Base-by-base conservation (phyloP, 23 tunicate genomes). In the Ascidia mentula region DNA sequence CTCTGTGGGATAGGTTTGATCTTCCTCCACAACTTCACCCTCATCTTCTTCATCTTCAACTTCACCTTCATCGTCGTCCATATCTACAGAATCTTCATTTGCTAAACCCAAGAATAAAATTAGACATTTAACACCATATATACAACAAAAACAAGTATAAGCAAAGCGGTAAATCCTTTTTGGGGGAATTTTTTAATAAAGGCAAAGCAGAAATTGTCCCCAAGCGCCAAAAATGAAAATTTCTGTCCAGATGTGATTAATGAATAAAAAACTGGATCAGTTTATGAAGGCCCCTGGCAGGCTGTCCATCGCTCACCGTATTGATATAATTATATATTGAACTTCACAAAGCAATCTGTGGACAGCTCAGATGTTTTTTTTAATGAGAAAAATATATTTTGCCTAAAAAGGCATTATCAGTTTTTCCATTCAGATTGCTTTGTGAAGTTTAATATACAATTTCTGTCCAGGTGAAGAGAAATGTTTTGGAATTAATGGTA, bases 11-110 rank as follows among this genome's bases (percentile, higher is more conserved):
- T 70, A 70, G 32, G 38, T 30, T 70, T 24, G 69, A 32, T 40
- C 46, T 40, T 86, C 90, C 31, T 86, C 90, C n/a, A 79, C 90
- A 13, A 79, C 90, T 34, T 46, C 61, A 4, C 84, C 82, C n/a
- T 79, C 90, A 72, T 86, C 82, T 24, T 84, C 95, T 0, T 79
- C 90, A 24, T 79, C 90, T n/a, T 79, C 90, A 15, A 0, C 80
- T 45, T 38, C 90, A 15, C 5, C 90, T 37, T 72, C 87, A 12
- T 73, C 90, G 33, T 86, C 90, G 13, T 87, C 91, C 60, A 78
- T 81, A 37, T 45, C 85, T 12, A 17, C 88, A 73, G 87, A 92
- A 33, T 92, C 93, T 39, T 79, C 89, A 20, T 74, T 89, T 38
- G 42, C 78, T 20, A 53, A 28, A 53, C 65, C 65, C 24, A 53